Evolutionary conservation across 2,888 invertebrate species (phyloP), one percentile per base, ranked within the genome.

Genomic region (Amphipoea lucens): DNA sequence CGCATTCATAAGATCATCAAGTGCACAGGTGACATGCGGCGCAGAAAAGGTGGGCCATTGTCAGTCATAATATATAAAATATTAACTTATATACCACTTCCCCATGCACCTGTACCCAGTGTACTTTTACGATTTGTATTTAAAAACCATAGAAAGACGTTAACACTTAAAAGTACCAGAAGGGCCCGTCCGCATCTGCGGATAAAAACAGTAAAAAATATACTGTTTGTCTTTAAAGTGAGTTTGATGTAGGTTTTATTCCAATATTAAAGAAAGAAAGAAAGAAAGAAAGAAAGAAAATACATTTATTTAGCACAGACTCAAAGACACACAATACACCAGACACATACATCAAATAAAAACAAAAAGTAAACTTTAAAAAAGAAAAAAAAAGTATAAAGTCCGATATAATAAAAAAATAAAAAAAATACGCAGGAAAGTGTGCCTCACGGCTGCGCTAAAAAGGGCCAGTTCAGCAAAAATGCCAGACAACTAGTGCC

Each of bases 191-290:
- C 14, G 45, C 23, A 40, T 62, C 75, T 80, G 75, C 45, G 54
- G 17, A 51, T 60, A 36, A 60, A 74, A 74, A 74, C 81, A 75
- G 29, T 80, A 54, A 79, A 79, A 79, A 67, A 54, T 73, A 62
- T 70, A 81, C 40, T 69, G 76, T 65, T 81, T 76, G 51, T 60
- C 66, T 82, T 70, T 51, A 69, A 77, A 82, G 9, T 14, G 70
- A 82, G 48, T 70, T 81, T 80, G 60, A 82, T 82, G 81, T 62
- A 62, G 82, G 77, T 77, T 82, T 81, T 81, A 81, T 71, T 62
- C 66, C 66, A 40, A 77, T 82, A 66, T 82, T 77, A n/a, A n/a
- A n/a, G n/a, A n/a, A n/a, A n/a, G n/a, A n/a, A n/a, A n/a, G n/a
- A n/a, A n/a, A n/a, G n/a, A n/a, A n/a, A n/a, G n/a, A n/a, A n/a